Evolutionary conservation across 2,113 vertebrate genomes (phyloP).

Genomic region (Eulemur rufifrons): DNA sequence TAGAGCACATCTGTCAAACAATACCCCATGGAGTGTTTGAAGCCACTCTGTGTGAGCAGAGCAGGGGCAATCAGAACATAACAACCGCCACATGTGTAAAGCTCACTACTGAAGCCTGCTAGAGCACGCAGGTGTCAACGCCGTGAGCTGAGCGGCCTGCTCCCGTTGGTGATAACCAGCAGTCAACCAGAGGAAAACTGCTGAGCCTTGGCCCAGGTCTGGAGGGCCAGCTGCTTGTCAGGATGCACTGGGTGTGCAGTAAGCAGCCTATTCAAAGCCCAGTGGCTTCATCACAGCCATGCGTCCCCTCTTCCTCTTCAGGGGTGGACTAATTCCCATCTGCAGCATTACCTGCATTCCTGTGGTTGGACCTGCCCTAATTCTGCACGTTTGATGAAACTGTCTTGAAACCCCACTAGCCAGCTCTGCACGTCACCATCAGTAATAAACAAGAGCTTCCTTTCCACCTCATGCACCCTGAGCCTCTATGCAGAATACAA

Average conservation of each 20-base stretch:
- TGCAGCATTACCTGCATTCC: not conserved
- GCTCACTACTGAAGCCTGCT: not conserved
- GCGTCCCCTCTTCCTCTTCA: not conserved
- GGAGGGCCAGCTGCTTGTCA: conserved; percentile 15
- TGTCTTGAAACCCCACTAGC: not conserved
- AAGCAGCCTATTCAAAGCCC: not conserved
- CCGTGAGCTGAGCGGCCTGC: not conserved
- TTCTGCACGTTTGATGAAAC: not conserved
- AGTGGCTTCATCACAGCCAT: not conserved
- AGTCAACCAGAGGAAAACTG: conserved; percentile 54
- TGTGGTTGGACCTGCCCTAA: not conserved
- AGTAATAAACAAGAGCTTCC: not conserved
- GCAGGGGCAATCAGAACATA: not conserved
- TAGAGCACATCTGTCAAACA: not conserved
- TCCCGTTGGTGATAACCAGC: not conserved
- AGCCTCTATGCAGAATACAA: conserved; percentile 49
- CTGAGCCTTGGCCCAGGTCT: not conserved
- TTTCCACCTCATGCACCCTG: conserved; percentile 25
- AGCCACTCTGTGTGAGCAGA: not conserved
- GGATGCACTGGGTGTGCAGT: not conserved
- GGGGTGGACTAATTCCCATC: not conserved
- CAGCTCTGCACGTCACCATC: not conserved
- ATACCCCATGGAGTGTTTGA: rapidly evolving
- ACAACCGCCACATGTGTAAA: not conserved
- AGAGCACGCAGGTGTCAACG: not conserved